Evolutionary conservation across 2,797 vertebrate genomes (phyloP), one percentile per base, ranked within the genome.

Genomic region (Falco cherrug): DNA sequence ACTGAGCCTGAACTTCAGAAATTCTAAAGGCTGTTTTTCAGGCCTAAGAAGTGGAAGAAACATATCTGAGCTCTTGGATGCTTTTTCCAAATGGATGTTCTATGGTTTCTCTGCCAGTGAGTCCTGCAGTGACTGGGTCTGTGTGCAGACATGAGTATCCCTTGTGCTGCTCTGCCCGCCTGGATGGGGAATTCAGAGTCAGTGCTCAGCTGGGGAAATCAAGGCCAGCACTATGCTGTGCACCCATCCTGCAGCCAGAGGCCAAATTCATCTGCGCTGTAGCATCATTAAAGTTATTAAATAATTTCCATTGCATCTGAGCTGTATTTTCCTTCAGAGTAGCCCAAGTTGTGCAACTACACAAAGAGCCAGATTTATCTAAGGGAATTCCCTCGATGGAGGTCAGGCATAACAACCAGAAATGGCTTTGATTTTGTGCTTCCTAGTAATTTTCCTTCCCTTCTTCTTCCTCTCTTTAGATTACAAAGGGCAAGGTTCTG

Each of bases 11-110:
- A 92, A 60, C 50, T 89, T 43, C 4, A 9, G 57, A 96, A 95
- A 84, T 86, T 76, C 82, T 93, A 69, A 87, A 80, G 45, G 35
- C 47, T 84, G 37, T 83, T 94, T 85, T 89, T 68, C 47, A 75
- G 48, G 43, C 57, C 63, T 57, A 67, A 48, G 79, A 87, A 57
- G 51, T 73, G 61, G 19, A 89, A 50, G n/a, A 91, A 93, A 87
- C 31, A 21, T 54, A 81, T 87, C 45, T 69, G 71, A 89, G 50
- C 57, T 89, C 43, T n/a, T 74, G 78, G 51, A 75, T 33, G 87
- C 33, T 84, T 77, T 79, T 95, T 87, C 79, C 78, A 86, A 74
- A 85, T 69, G 54, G 73, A 81, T 61, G 18, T 57, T 87, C 71
- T 65, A 69, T 47, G 79, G 45, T 87, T 91, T 86, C 35, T 75